Evolutionary conservation across 2,797 vertebrate species (phyloP).

Genomic region (Vultur gryphus): DNA sequence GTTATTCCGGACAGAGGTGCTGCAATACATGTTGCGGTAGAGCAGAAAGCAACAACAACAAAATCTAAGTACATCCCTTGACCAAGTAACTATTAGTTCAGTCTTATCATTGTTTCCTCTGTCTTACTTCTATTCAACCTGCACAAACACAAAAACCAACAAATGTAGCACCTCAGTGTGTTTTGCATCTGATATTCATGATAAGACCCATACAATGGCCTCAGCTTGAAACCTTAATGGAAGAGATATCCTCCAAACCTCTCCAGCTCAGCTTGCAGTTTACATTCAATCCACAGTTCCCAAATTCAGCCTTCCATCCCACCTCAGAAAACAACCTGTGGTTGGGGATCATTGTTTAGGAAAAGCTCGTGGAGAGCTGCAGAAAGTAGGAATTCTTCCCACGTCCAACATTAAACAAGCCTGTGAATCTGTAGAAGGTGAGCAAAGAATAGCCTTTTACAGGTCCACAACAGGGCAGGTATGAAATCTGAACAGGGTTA

Average conservation of each 20-base stretch:
- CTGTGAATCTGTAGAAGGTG: not conserved
- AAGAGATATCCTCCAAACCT: not conserved
- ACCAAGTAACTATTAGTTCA: not conserved
- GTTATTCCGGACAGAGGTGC: not conserved
- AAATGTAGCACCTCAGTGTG: not conserved
- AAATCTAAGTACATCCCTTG: not conserved
- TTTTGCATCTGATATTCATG: not conserved
- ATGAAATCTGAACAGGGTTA: not conserved
- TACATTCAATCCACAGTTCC: not conserved
- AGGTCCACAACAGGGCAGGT: not conserved
- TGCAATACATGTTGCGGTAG: not conserved
- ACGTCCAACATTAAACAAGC: fast-evolving
- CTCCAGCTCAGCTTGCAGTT: not conserved
- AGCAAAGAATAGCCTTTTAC: not conserved
- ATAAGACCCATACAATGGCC: not conserved
- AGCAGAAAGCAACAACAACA: not conserved
- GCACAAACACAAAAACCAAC: not conserved
- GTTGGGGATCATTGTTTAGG: not conserved
- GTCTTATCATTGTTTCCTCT: not conserved
- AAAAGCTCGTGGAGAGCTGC: not conserved
- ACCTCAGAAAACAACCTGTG: not conserved
- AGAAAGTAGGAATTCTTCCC: not conserved
- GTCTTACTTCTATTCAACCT: not conserved
- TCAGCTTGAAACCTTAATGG: not conserved
- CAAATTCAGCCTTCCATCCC: not conserved